A percentile compares a stretch with the other conserved stretches of the same genome.
These are phyloP conservation scores for Cricetomys ansorgei DNA, from an alignment of 2,113 vertebrate species.

Conservation along the genomic window DNA sequence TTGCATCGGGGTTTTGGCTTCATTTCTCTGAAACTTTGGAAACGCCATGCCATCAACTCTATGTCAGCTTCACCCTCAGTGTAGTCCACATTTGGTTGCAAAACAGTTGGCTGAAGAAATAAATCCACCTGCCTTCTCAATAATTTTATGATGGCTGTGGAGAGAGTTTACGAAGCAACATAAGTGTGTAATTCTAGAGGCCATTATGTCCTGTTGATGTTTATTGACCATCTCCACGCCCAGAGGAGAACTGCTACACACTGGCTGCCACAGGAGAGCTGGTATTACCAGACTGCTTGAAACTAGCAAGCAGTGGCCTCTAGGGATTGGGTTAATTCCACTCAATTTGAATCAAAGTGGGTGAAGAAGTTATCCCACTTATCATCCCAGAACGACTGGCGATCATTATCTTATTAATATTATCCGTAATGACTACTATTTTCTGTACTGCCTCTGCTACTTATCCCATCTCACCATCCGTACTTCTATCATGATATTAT, in stretches of 20 bases:
- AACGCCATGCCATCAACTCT: background rate
- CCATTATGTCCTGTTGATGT: background rate
- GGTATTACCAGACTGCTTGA: background rate
- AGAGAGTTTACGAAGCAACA: background rate
- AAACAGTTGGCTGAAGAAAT: background rate
- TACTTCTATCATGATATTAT: background rate
- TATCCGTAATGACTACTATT: slow-evolving; percentile 4
- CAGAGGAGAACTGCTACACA: background rate
- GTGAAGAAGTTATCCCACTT: background rate
- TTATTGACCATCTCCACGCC: background rate
- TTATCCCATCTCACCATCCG: background rate
- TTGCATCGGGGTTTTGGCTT: background rate
- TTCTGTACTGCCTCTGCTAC: background rate
- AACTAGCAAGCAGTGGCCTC: background rate
- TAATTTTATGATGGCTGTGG: background rate
- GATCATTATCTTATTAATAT: background rate
- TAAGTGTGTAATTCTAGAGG: background rate
- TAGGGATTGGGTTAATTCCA: background rate
- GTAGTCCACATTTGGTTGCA: background rate
- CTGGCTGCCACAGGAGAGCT: background rate
- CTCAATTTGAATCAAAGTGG: background rate
- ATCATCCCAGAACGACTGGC: background rate
- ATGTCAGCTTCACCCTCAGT: background rate
- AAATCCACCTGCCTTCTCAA: background rate
- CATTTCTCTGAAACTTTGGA: background rate